phyloP scores from a whole-genome alignment of 2,113 vertebrate genomes.

The Lipophrys pholis region DNA sequence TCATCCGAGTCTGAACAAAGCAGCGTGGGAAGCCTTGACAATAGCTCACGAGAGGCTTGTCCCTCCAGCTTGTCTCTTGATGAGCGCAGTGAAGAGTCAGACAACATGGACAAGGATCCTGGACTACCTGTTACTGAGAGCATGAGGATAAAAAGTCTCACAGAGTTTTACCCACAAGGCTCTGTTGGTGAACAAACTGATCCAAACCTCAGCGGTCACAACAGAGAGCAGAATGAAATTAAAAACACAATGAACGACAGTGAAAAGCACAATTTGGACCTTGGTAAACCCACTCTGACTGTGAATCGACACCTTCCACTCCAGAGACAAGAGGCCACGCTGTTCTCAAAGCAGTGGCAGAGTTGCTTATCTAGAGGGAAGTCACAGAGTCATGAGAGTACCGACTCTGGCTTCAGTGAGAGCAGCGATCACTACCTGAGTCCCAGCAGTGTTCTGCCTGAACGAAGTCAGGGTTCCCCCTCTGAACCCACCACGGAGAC shows the following conservation, averaged over 20 bases:
- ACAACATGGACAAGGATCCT: constrained; percentile 52
- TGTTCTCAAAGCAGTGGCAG: constrained; percentile 87
- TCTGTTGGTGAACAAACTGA: constrained; percentile 48
- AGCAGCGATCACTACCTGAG: constrained; percentile 88
- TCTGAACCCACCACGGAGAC: constrained; percentile 69
- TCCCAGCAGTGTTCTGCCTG: constrained; percentile 78
- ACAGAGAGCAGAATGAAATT: constrained; percentile 17
- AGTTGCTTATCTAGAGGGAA: constrained; percentile 80
- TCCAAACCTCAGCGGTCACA: constrained; percentile 17
- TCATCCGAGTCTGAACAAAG: constrained; percentile 84
- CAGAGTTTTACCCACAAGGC: constrained; percentile 6
- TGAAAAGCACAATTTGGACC: constrained; percentile 52
- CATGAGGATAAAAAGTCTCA: constrained; percentile 1
- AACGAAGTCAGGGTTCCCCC: constrained; percentile 84
- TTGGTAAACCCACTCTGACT: constrained; percentile 56
- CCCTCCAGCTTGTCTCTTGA: constrained; percentile 67
- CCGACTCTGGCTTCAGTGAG: constrained; percentile 95
- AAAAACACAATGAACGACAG: constrained; percentile 9
- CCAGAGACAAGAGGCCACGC: constrained; percentile 87
- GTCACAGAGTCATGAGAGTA: constrained; percentile 93
- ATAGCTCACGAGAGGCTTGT: constrained; percentile 73
- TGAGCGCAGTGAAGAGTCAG: constrained; percentile 47
- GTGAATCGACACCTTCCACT: constrained; percentile 78
- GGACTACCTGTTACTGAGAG: constrained; percentile 32
- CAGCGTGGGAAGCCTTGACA: constrained; percentile 77